Base-by-base conservation (phyloP, 2,888 invertebrate genomes). In the Bombylius major region DNA sequence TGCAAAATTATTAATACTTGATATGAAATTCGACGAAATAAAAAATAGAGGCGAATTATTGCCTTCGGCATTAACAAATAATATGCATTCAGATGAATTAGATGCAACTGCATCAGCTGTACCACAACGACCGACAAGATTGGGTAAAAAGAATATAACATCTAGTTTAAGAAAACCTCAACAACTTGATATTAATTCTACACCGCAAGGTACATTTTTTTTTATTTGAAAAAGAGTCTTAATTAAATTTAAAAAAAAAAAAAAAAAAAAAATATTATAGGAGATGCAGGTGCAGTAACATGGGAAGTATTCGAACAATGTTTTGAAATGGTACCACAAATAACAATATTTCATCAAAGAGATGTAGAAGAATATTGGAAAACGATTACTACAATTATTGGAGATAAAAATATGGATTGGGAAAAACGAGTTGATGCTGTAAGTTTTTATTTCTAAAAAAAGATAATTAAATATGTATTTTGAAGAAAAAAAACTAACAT, bases 391-490 rank as follows among this genome's bases (percentile, higher is more conserved):
- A 84, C 84, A 5, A 78, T 82, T 47, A 80, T 97, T 54, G 83
- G 86, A 4, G 91, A 96, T 75, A 77, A 87, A 48, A 84, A 79
- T 64, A 86, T 87, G 65, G 93, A 94, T 69, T 98, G 98, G 97
- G 94, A 92, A 75, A 92, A 91, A 71, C 77, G 97, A 57, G 83
- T 89, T n/a, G 95, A 96, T 57, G 86, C 89, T 62, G 90, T 94
- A 53, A 62, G 59, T 56, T 32, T 32, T 49, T 48, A 33, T 46
- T 51, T 44, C 14, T 5, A 45, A 52, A 39, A 39, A 9, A n/a
- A n/a, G n/a, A n/a, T n/a, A n/a, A n/a, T n/a, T n/a, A n/a, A n/a
- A n/a, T n/a, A n/a, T n/a, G n/a, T n/a, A n/a, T n/a, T n/a, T n/a
- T n/a, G n/a, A n/a, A n/a, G n/a, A n/a, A n/a, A n/a, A n/a, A n/a